Conservation (phyloP, 2,113 vertebrate genomes). For the Struthio camelus region DNA sequence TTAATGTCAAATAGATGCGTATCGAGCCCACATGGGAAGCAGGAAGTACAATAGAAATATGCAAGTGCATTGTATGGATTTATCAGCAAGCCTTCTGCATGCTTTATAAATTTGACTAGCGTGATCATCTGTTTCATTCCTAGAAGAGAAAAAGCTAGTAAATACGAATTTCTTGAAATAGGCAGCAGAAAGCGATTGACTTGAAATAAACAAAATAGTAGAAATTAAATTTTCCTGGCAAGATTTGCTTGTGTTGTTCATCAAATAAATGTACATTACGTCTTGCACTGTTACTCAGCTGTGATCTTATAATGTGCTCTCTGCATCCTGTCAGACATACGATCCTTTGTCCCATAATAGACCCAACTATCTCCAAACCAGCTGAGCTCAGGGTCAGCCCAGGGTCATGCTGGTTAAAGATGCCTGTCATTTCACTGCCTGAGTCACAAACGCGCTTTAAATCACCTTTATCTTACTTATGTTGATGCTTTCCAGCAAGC, state of each 20-base stretch:
- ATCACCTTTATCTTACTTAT: conserved; percentile 76
- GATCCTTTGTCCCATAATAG: conserved; percentile 74
- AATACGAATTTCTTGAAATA: conserved; percentile 47
- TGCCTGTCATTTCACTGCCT: conserved; percentile 77
- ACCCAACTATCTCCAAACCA: conserved; percentile 76
- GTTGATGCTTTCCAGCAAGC: conserved; percentile 72
- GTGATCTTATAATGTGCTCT: conserved; percentile 68
- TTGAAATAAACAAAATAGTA: conserved; percentile 67
- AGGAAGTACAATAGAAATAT: conserved; percentile 25
- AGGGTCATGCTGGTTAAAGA: conserved; percentile 82
- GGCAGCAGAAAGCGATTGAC: conserved; percentile 31
- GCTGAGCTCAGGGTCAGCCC: conserved; percentile 80
- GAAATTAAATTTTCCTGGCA: conserved; percentile 68
- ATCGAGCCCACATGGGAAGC: conserved; percentile 36
- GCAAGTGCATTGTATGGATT: conserved; percentile 19
- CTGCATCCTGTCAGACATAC: conserved; percentile 72
- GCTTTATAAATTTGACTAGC: conserved; percentile 40
- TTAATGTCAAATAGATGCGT: background rate
- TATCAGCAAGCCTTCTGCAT: conserved; percentile 38
- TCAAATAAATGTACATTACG: conserved; percentile 60
- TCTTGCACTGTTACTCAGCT: conserved; percentile 69
- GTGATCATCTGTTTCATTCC: conserved; percentile 11
- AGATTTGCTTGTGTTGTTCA: conserved; percentile 52
- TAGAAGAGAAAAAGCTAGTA: conserved; percentile 43
- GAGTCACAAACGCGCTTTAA: conserved; percentile 69